Percentiles rank a stretch among this genome's conserved stretches.
Conservation (phyloP, 1,140 invertebrate genomes). For the Agrypnia vestita region DNA sequence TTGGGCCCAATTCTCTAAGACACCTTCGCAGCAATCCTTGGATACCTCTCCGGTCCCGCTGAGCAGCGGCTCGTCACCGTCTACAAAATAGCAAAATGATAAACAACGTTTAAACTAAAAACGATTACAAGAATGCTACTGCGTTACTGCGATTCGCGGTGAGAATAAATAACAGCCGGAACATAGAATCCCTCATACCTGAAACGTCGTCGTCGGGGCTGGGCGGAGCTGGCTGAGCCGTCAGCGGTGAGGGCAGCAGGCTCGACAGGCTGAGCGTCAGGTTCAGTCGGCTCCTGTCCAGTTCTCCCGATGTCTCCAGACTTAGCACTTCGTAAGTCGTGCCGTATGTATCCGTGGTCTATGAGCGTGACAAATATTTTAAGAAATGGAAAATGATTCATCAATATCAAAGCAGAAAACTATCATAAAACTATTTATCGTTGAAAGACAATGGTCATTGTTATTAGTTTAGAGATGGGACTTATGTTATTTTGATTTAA, state of each 20-base stretch:
- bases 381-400: too few species aligned
- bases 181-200: slow-evolving; percentile 70
- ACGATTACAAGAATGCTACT: too few species aligned
- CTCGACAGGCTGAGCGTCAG: slow-evolving; percentile 82
- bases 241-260: slow-evolving; percentile 82
- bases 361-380: not conserved
- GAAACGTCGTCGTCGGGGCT: slow-evolving; percentile 87
- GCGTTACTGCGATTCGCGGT: too few species aligned
- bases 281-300: slow-evolving; percentile 84
- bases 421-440: too few species aligned
- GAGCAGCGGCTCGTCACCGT: slow-evolving; percentile 95
- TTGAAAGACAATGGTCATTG: too few species aligned
- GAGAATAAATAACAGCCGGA: too few species aligned
- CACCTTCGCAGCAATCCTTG: slow-evolving; percentile 95
- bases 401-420: too few species aligned
- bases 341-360: slow-evolving; percentile 74
- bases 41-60: slow-evolving; percentile 97
- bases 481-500: too few species aligned
- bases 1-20: slow-evolving; percentile 94
- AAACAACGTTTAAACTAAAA: slow-evolving; percentile 31
- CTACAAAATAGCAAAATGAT: slow-evolving; percentile 66
- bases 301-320: slow-evolving; percentile 88
- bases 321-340: slow-evolving; percentile 85
- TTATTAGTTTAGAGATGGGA: too few species aligned
- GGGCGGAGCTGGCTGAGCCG: slow-evolving; percentile 82